phyloP scores from a whole-genome alignment of 2,113 vertebrate species.

The Azemiops feae region DNA sequence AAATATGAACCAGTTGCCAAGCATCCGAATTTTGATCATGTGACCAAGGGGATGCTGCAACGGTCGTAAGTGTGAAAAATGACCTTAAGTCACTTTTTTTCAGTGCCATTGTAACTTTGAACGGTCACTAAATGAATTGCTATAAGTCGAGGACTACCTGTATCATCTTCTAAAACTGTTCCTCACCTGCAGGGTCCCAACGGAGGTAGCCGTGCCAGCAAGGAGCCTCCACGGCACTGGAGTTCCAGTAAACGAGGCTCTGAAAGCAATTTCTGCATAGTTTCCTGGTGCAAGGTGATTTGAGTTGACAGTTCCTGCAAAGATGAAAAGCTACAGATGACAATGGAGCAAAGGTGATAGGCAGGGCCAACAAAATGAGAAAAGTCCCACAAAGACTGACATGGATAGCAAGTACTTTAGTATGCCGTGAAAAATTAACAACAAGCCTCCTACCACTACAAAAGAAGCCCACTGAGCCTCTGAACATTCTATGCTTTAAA shows the following conservation, averaged over 20 bases:
- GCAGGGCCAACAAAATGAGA: background rate
- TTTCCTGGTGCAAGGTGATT: conserved; percentile 74
- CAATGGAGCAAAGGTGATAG: background rate
- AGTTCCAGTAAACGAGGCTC: conserved; percentile 80
- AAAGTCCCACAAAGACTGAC: background rate
- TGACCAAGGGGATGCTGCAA: background rate
- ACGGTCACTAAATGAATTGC: background rate
- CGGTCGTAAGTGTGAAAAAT: background rate
- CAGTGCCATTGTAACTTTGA: background rate
- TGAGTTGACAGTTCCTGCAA: conserved; percentile 64
- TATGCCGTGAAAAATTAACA: background rate
- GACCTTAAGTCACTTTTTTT: background rate
- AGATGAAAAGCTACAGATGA: background rate
- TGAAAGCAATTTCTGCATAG: conserved; percentile 80
- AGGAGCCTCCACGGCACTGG: conserved; percentile 83
- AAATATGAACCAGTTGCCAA: background rate
- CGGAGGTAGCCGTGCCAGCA: conserved; percentile 79
- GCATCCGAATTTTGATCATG: background rate
- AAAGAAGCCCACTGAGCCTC: background rate
- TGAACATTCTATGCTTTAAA: background rate
- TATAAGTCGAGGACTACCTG: background rate
- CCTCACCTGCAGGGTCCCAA: conserved; percentile 62
- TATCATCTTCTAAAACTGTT: too few relatives aligned
- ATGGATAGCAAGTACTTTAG: background rate
- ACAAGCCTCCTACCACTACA: background rate